Evolutionary conservation across 2,113 vertebrate species (phyloP), one percentile per base, ranked within the genome.

Genomic region (Cryptotis parvus): DNA sequence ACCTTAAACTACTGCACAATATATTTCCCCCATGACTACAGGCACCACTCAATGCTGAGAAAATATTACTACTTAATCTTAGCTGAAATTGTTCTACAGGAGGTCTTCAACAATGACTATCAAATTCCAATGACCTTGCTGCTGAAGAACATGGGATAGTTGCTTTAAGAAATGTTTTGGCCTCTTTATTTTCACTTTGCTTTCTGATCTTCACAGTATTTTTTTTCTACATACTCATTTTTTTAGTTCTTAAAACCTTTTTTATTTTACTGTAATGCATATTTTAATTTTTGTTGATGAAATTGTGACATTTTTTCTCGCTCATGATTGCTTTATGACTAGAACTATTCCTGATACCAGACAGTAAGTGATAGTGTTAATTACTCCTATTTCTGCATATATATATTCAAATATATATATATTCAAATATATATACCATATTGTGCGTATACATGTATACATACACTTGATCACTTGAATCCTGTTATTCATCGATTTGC

Each of bases 151-250:
- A 33, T 22, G 52, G 16, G 35, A 24, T 20, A 84, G 41, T 1
- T 72, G 31, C 3, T 73, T 84, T 79, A 55, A 39, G 29, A 86
- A 81, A 41, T 70, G 70, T 7, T 84, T 4, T 6, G 4, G 1
- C 9, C 82, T 92, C 35, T 27, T 84, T 29, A 66, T 65, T 86
- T 91, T 83, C 55, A 78, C 6, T 29, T 74, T 74, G 18, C 20
- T 78, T 79, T 84, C 16, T 79, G 26, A 87, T 76, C 33, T 77
- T 37, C 2, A 27, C 12, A 69, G 27, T 63, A 68, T 5, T 86
- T 66, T 90, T 78, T 66, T 90, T 78, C 45, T 49, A 6, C 14
- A 10, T 49, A 49, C 10, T 49, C 45, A 49, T 7, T 49, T 49
- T 45, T 27, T 68, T 43, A 22, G 9, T 65, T 35, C 22, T 76